Percentiles rank a stretch among this genome's conserved stretches.
Evolutionary conservation across 2,113 vertebrate species (phyloP).

Genomic region (Centropristis striata): DNA sequence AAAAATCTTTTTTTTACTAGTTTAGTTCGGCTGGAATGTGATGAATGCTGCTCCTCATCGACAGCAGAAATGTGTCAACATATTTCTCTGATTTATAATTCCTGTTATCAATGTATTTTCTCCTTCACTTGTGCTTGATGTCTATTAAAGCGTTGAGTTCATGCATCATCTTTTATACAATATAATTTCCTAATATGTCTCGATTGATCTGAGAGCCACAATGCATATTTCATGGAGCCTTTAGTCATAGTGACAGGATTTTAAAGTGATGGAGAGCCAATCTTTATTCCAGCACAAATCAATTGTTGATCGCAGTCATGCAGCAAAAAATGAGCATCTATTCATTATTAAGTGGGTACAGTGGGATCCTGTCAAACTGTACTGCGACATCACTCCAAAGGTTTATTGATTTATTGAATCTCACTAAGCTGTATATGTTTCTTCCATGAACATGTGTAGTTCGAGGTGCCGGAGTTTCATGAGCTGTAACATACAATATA

Average conservation of each 20-base stretch:
- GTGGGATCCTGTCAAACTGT: constrained; percentile 8
- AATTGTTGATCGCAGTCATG: constrained; percentile 21
- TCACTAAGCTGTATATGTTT: neutral
- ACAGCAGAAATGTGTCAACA: constrained; percentile 34
- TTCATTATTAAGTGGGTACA: constrained; percentile 32
- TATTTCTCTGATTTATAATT: constrained; percentile 33
- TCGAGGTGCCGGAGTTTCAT: neutral
- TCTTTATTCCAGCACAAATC: constrained; percentile 37
- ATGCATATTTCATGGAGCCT: constrained; percentile 46
- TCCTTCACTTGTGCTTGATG: neutral
- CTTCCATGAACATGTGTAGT: neutral
- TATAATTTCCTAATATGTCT: constrained; percentile 53
- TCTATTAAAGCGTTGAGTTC: neutral
- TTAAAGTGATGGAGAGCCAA: constrained; percentile 39
- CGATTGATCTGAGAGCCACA: constrained; percentile 36
- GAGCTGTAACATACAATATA: neutral
- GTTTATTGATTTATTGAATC: constrained; percentile 13
- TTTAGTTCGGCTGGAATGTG: neutral
- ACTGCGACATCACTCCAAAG: neutral
- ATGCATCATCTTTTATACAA: constrained; percentile 45
- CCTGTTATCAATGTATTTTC: constrained; percentile 40
- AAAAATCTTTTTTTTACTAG: neutral
- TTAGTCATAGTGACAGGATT: constrained; percentile 35
- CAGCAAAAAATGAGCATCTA: constrained; percentile 20
- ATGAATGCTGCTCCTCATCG: neutral